Conservation (phyloP, 2,113 vertebrate species). For the Clinocottus analis region DNA sequence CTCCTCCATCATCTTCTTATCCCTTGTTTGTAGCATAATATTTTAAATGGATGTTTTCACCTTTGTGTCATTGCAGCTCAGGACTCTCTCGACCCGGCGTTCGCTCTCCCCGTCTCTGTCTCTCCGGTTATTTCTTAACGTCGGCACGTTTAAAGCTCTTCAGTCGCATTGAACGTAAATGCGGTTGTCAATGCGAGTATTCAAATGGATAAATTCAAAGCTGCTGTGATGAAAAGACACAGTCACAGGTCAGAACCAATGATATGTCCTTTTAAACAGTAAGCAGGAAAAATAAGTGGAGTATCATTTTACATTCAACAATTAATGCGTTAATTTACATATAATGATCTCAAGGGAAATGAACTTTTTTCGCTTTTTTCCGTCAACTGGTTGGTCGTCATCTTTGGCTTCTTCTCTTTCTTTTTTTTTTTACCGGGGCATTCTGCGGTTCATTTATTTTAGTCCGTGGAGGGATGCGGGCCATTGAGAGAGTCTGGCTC, state of each 20-base stretch:
- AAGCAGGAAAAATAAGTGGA: slow-evolving; percentile 5
- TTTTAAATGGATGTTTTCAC: slow-evolving; percentile 13
- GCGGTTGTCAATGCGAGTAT: slow-evolving; percentile 7
- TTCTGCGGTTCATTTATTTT: slow-evolving; percentile 59
- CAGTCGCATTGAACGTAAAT: slow-evolving; percentile 25
- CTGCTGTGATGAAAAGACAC: slow-evolving; percentile 25
- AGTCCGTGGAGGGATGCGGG: slow-evolving; percentile 60
- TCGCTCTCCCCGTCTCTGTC: background rate
- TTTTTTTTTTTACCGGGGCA: slow-evolving; percentile 50
- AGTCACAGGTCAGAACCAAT: slow-evolving; percentile 38
- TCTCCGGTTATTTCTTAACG: slow-evolving; percentile 6
- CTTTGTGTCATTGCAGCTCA: background rate
- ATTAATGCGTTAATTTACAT: slow-evolving; percentile 32
- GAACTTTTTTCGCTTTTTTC: too few species aligned
- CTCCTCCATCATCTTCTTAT: background rate
- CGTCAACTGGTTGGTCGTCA: slow-evolving; percentile 46
- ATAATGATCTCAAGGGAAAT: slow-evolving; percentile 1
- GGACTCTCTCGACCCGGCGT: background rate
- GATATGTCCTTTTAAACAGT: background rate
- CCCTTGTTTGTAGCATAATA: background rate
- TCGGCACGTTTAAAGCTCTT: slow-evolving; percentile 20
- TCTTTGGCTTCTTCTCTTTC: slow-evolving; percentile 61
- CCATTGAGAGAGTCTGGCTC: slow-evolving; percentile 63
- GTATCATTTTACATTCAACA: background rate
- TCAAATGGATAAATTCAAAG: slow-evolving; percentile 20